These are phyloP conservation scores for Arctocebus calabarensis DNA, from an alignment of 2,797 vertebrate genomes.

Conservation along the genomic window DNA sequence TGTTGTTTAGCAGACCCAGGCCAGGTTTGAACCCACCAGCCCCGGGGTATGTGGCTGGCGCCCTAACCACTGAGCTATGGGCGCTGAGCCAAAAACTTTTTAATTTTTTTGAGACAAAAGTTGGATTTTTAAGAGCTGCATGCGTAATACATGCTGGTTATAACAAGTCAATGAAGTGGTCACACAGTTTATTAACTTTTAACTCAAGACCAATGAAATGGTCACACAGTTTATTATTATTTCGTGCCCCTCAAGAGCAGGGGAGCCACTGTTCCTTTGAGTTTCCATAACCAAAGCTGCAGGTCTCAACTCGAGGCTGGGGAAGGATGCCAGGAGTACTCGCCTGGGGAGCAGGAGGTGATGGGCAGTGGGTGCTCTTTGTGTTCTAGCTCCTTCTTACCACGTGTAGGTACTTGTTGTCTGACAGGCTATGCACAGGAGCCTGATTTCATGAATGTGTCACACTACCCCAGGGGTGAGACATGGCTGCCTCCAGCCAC, in stretches of 20 bases:
- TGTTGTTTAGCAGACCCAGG: no score
- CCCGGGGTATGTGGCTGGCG: no score
- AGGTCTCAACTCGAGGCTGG: not conserved
- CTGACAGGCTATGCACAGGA: not conserved
- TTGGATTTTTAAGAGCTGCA: no score
- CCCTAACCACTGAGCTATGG: no score
- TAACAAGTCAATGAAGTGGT: no score
- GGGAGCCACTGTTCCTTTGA: not conserved
- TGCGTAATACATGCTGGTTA: no score
- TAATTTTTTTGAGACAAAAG: not conserved
- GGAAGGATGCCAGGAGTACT: not conserved
- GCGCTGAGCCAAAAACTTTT: no score
- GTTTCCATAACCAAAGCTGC: not conserved
- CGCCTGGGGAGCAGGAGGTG: not conserved
- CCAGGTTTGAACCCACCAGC: no score
- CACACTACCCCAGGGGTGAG: not conserved
- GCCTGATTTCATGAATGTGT: not conserved
- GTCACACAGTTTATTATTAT: not conserved
- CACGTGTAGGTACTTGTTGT: not conserved
- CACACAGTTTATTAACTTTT: no score
- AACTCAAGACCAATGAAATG: not conserved
- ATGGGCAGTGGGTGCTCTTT: not conserved
- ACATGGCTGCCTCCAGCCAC: accelerated
- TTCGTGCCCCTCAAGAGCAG: not conserved
- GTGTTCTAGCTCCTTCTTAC: not conserved